These are phyloP conservation scores for Strix uralensis DNA, from an alignment of 2,113 vertebrate genomes.

Conservation along the genomic window DNA sequence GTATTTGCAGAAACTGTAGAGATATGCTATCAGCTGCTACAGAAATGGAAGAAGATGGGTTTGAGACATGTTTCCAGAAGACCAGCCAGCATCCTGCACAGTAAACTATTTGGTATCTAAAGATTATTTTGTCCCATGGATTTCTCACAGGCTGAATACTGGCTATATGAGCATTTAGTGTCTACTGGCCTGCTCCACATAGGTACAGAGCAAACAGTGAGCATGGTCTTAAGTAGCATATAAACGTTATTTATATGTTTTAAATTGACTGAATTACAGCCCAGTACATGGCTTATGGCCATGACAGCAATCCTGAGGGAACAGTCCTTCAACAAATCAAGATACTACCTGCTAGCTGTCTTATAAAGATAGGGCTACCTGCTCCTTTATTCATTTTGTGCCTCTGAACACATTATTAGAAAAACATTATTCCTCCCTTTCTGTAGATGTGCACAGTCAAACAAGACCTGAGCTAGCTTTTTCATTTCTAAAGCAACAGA, in stretches of 20 bases:
- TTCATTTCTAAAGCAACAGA: background rate
- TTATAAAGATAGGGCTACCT: constrained; percentile 13
- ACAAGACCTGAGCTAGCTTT: background rate
- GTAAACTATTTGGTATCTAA: background rate
- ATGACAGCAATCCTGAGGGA: background rate
- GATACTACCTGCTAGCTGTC: background rate
- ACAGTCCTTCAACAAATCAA: constrained; percentile 32
- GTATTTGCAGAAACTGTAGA: background rate
- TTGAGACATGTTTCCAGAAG: background rate
- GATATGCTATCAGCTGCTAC: background rate
- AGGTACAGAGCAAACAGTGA: background rate
- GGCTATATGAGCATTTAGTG: background rate
- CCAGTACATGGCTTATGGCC: background rate
- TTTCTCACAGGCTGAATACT: background rate
- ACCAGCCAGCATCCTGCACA: background rate
- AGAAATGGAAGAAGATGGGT: background rate
- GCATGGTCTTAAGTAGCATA: background rate
- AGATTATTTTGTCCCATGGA: background rate
- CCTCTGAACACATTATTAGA: constrained; percentile 25
- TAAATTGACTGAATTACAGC: constrained; percentile 40
- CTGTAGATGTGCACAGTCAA: background rate
- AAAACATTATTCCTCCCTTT: constrained; percentile 43
- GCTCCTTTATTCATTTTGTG: background rate
- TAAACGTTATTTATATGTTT: constrained; percentile 23
- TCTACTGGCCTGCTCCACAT: background rate